Base-by-base conservation (phyloP, 2,888 invertebrate genomes). In the Drosophila ezoana region DNA sequence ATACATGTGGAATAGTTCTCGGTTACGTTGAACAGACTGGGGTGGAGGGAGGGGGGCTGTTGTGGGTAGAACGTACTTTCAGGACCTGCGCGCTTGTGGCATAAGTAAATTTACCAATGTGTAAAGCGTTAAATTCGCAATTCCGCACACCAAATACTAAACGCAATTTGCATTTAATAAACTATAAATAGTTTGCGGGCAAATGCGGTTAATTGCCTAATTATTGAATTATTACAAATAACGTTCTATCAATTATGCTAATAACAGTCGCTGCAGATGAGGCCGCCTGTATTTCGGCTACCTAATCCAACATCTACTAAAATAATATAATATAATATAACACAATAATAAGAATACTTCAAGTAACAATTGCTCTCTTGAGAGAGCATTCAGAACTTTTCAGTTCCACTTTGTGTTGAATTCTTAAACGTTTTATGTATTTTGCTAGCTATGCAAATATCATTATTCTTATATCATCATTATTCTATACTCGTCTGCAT, bases 101-200 rank as follows among this genome's bases (percentile, higher is more conserved):
- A 28, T n/a, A 45, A 28, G 35, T 58, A 48, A 54, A 41, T 53
- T 44, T 38, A 10, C 8, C 51, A 73, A 59, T 48, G 40, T 38
- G 40, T 53, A 58, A 53, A 45, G 18, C 41, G 43, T 41, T 48
- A 44, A 66, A 44, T 53, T 9, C 41, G 14, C 41, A 43, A 43
- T 45, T 44, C 23, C 33, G 18, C 33, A 28, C 13, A 32, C 13
- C 18, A 13, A 56, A 35, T 32, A n/a, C 43, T n/a, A 20, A 57
- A 49, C 23, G 14, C 48, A 48, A 70, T 68, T 68, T 43, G 43
- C 37, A 49, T 67, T 51, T 48, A 38, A 54, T 62, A 33, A 59
- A 37, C 35, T 37, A n/a, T 14, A 57, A 40, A 54, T 40, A 20
- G 45, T 40, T 49, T 16, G 13, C 3, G 33, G 40, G 40, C 3